phyloP scores from a whole-genome alignment of 1,140 invertebrate genomes.

The Aphaenogaster ashmeadi region DNA sequence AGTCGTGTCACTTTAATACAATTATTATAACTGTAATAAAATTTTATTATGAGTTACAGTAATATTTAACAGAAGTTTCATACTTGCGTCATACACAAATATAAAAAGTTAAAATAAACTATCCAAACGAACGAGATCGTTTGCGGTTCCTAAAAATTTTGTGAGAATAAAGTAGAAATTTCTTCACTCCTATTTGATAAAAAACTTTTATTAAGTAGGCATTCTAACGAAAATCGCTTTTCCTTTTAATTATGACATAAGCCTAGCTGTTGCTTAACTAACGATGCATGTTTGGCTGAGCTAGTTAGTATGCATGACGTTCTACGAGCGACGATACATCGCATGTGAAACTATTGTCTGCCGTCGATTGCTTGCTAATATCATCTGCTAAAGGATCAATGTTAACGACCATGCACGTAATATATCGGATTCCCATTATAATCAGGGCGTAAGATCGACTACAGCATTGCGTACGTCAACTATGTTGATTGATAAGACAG shows the following conservation, averaged over 20 bases:
- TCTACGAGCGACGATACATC: conserved; percentile 31
- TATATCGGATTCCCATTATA: conserved; percentile 65
- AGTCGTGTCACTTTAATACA: neutral
- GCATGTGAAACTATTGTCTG: conserved; percentile 51
- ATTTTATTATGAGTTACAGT: neutral
- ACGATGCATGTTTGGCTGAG: conserved; percentile 3
- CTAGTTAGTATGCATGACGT: conserved; percentile 17
- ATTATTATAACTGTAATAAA: neutral
- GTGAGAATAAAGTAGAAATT: neutral
- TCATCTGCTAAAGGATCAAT: conserved; percentile 60
- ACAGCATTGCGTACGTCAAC: conserved; percentile 41
- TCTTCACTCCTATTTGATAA: neutral
- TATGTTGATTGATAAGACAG: conserved; percentile 56
- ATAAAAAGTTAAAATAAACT: neutral
- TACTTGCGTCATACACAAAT: neutral
- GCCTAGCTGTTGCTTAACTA: neutral
- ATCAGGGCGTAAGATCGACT: conserved; percentile 54
- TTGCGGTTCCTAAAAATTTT: neutral
- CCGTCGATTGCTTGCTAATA: conserved; percentile 59
- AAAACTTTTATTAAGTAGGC: neutral
- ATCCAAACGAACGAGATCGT: neutral
- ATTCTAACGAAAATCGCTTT: neutral
- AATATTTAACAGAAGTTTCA: neutral
- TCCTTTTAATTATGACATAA: neutral
- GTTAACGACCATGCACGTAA: conserved; percentile 52